These are phyloP conservation scores for Selene dorsalis DNA, from an alignment of 2,797 vertebrate species.

Conservation along the genomic window DNA sequence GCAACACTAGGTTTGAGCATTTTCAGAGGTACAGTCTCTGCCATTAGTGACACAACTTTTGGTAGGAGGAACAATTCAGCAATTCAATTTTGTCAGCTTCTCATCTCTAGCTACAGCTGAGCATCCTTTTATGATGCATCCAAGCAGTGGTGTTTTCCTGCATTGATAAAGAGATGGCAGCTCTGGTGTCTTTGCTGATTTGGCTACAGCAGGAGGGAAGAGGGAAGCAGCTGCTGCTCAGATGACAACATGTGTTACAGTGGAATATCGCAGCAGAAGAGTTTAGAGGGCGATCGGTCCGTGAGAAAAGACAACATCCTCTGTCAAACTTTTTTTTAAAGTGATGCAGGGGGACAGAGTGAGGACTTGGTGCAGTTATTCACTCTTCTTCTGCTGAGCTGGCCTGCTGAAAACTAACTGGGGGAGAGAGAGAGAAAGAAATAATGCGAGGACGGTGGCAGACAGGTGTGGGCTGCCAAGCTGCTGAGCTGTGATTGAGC, in stretches of 20 bases:
- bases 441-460: constrained; percentile 31
- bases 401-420: constrained; percentile 37
- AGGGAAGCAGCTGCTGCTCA: constrained; percentile 41
- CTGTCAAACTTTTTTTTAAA: constrained; percentile 23
- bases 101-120: background rate
- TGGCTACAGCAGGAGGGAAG: constrained; percentile 15
- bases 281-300: constrained; percentile 18
- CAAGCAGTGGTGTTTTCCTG: background rate
- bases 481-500: constrained; percentile 39
- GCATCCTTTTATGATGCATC: background rate
- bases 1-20: background rate
- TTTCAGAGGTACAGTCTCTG: constrained; percentile 3
- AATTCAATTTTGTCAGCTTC: constrained; percentile 2
- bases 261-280: background rate
- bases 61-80: background rate
- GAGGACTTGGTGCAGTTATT: constrained; percentile 53
- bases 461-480: constrained; percentile 52
- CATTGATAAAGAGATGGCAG: background rate
- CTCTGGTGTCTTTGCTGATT: background rate
- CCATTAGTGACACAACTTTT: constrained; percentile 24
- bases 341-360: constrained; percentile 45
- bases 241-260: constrained; percentile 36
- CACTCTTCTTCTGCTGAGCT: constrained; percentile 64
- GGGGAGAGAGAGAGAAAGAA: constrained; percentile 4
- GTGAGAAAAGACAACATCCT: constrained; percentile 31